Conservation (phyloP, 1,140 invertebrate species). For the Anadara kagoshimensis region DNA sequence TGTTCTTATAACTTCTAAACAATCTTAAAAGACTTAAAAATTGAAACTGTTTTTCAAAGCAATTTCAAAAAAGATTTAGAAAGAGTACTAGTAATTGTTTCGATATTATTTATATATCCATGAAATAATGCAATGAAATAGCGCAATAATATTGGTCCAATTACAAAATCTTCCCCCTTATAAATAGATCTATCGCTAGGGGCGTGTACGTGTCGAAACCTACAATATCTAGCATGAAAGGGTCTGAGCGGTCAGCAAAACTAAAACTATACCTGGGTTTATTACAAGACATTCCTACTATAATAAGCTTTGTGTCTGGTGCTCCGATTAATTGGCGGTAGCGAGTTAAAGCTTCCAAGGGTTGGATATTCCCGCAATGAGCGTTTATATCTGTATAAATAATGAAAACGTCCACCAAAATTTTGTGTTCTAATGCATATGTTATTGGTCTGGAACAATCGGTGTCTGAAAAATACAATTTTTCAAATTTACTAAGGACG, state of each 20-base stretch:
- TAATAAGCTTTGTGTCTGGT: slow-evolving; percentile 74
- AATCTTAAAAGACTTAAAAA: too few species aligned
- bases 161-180: not conserved
- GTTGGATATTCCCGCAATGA: slow-evolving; percentile 50
- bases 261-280: slow-evolving; percentile 55
- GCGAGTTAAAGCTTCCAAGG: slow-evolving; percentile 51
- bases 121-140: too few species aligned
- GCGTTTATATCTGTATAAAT: slow-evolving; percentile 67
- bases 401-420: slow-evolving; percentile 64
- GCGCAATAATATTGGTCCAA: too few species aligned
- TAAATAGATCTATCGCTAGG: slow-evolving; percentile 74
- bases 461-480: slow-evolving; percentile 66
- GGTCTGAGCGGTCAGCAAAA: slow-evolving; percentile 74
- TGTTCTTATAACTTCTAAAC: too few species aligned
- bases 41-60: too few species aligned
- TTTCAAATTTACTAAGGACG: not conserved
- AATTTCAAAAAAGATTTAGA: too few species aligned
- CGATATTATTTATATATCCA: too few species aligned
- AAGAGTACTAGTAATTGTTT: too few species aligned
- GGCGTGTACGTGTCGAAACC: slow-evolving; percentile 80
- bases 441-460: slow-evolving; percentile 77
- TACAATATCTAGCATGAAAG: slow-evolving; percentile 78
- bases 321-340: slow-evolving; percentile 48
- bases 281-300: slow-evolving; percentile 76
- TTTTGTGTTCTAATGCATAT: slow-evolving; percentile 77